Percentiles rank a stretch among this genome's conserved stretches.
Conservation (phyloP, 2,113 vertebrate genomes). For the Balaeniceps rex region DNA sequence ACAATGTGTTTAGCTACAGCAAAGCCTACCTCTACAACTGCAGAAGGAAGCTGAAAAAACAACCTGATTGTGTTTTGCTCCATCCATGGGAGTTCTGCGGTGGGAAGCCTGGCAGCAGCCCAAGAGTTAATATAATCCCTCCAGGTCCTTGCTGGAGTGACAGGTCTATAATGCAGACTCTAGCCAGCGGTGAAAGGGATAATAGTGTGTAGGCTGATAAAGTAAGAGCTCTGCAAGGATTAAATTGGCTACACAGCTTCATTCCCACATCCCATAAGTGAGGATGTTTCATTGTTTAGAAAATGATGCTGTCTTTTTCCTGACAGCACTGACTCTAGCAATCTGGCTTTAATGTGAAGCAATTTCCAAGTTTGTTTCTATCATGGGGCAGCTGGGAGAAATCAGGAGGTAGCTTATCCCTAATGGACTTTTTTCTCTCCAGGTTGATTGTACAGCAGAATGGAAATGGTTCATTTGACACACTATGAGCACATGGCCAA, state of each 20-base stretch:
- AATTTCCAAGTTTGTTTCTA: neutral
- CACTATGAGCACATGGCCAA: accelerated
- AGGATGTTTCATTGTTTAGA: neutral
- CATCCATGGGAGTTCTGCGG: neutral
- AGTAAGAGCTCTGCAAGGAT: neutral
- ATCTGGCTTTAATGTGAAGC: neutral
- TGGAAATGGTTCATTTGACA: neutral
- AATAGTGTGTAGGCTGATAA: neutral
- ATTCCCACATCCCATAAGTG: neutral
- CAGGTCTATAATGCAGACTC: neutral
- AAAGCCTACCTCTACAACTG: neutral
- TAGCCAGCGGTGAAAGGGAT: neutral
- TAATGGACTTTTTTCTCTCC: neutral
- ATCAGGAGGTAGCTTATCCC: neutral
- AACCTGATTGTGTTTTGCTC: neutral
- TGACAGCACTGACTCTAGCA: neutral
- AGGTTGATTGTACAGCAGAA: neutral
- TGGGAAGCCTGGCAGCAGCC: neutral
- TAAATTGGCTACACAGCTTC: neutral
- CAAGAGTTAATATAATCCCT: neutral
- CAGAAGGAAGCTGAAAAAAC: neutral
- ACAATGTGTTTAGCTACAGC: neutral
- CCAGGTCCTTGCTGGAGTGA: neutral
- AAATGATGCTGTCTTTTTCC: neutral
- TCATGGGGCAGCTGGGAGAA: neutral